phyloP scores from a whole-genome alignment of 2,113 vertebrate species.

The Gulo gulo region DNA sequence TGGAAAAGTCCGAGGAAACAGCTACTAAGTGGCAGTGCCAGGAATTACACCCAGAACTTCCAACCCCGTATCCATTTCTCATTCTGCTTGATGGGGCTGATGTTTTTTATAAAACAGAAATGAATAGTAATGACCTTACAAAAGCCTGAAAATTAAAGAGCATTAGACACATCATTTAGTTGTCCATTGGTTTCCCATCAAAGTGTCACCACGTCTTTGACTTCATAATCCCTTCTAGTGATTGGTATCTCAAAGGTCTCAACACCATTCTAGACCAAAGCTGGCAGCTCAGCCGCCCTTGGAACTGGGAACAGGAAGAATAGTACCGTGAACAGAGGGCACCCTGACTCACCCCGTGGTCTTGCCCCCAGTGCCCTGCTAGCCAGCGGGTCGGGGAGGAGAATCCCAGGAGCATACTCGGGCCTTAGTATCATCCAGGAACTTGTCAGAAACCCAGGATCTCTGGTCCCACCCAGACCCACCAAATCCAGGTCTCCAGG shows the following conservation, averaged over 20 bases:
- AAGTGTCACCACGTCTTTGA: background rate
- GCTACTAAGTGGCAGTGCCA: background rate
- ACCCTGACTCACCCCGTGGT: rapidly evolving
- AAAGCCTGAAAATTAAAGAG: background rate
- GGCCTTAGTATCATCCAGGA: background rate
- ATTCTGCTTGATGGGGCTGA: background rate
- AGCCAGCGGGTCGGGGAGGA: background rate
- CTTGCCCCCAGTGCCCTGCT: background rate
- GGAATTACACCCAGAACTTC: background rate
- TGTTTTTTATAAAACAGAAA: background rate
- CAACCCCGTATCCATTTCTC: background rate
- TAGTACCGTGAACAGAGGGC: rapidly evolving
- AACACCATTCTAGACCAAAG: background rate
- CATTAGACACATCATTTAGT: background rate
- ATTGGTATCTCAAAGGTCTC: background rate
- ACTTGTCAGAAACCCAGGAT: background rate
- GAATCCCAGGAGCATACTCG: background rate
- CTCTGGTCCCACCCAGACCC: background rate
- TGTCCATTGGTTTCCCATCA: background rate
- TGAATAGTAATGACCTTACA: background rate
- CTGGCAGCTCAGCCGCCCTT: background rate
- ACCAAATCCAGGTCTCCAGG: background rate
- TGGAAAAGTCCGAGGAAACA: background rate
- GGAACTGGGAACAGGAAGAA: rapidly evolving
- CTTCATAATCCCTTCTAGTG: background rate